Conservation (phyloP, 2,888 invertebrate genomes). For the Drosophila trichaetosa region DNA sequence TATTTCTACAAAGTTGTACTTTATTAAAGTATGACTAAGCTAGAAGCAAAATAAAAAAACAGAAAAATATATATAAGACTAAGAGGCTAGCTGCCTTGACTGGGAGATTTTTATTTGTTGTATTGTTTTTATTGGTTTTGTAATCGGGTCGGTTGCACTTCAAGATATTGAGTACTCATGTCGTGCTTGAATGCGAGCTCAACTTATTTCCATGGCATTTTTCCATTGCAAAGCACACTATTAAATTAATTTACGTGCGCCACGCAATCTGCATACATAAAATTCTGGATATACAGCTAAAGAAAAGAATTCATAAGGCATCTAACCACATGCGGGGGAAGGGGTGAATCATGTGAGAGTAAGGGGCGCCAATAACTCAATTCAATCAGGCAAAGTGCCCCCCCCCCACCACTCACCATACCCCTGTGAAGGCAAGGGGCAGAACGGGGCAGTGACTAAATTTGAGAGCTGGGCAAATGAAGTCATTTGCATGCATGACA, state of each 20-base stretch:
- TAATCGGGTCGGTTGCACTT: slow-evolving; percentile 60
- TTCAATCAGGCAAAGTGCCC: slow-evolving; percentile 82
- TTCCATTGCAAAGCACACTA: slow-evolving; percentile 57
- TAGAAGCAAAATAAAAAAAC: background rate
- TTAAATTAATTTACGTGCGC: slow-evolving; percentile 77
- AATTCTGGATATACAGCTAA: slow-evolving; percentile 26
- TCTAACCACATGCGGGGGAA: slow-evolving; percentile 40
- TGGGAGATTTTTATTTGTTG: background rate
- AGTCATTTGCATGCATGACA: slow-evolving; percentile 84
- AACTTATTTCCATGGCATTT: slow-evolving; percentile 40
- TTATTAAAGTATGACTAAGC: background rate
- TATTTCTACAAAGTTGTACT: background rate
- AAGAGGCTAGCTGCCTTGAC: background rate
- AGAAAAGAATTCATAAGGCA: slow-evolving; percentile 56
- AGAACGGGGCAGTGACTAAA: slow-evolving; percentile 27
- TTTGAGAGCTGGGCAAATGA: slow-evolving; percentile 65
- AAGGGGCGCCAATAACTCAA: slow-evolving; percentile 62
- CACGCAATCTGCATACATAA: slow-evolving; percentile 79
- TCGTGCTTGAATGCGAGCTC: slow-evolving; percentile 29
- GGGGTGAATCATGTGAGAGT: slow-evolving; percentile 46
- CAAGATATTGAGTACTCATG: slow-evolving; percentile 44
- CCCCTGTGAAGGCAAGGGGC: background rate
- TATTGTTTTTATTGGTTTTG: slow-evolving; percentile 33
- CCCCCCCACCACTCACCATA: background rate
- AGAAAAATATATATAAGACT: background rate